A percentile compares a stretch with the other conserved stretches of the same genome.
Evolutionary conservation across 2,797 vertebrate genomes (phyloP).

Genomic region (Labroides dimidiatus): DNA sequence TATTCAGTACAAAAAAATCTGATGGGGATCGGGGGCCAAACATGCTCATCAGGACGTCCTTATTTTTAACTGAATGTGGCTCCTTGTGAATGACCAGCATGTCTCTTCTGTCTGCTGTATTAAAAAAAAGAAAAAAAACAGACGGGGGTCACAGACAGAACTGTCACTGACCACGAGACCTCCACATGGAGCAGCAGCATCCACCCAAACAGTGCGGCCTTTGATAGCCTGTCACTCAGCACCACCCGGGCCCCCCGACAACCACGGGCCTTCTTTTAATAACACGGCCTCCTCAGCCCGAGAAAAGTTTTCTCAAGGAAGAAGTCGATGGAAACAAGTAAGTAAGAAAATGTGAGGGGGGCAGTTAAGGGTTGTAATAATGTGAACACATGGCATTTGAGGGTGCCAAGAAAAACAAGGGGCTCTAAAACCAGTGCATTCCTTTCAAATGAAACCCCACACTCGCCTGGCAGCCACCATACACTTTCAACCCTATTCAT

Average conservation of each 20-base stretch:
- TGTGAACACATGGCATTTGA: conserved; percentile 83
- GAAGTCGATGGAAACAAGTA: conserved; percentile 59
- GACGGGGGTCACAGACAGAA: conserved; percentile 57
- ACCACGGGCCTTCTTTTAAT: conserved; percentile 76
- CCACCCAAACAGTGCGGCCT: conserved; percentile 79
- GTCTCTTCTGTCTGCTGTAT: conserved; percentile 28
- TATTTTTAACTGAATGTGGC: background rate
- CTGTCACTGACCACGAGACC: conserved; percentile 75
- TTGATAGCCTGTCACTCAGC: conserved; percentile 81
- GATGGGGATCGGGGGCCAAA: too few relatives aligned
- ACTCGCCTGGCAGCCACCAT: conserved; percentile 78
- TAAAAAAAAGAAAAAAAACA: conserved; percentile 12
- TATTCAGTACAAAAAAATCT: too few relatives aligned
- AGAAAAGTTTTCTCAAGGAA: conserved; percentile 46
- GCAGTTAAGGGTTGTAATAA: conserved; percentile 82
- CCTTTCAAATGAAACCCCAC: conserved; percentile 85
- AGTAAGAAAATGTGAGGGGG: conserved; percentile 51
- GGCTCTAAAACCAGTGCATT: conserved; percentile 83
- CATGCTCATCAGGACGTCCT: too few relatives aligned
- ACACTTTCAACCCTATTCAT: conserved; percentile 78
- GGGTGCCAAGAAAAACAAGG: conserved; percentile 87
- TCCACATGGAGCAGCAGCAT: conserved; percentile 65
- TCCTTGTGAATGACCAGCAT: conserved; percentile 24
- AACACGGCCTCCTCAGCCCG: conserved; percentile 63
- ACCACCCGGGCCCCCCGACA: conserved; percentile 60